Base-by-base conservation (phyloP, 2,797 vertebrate genomes). In the Decapterus maruadsi region DNA sequence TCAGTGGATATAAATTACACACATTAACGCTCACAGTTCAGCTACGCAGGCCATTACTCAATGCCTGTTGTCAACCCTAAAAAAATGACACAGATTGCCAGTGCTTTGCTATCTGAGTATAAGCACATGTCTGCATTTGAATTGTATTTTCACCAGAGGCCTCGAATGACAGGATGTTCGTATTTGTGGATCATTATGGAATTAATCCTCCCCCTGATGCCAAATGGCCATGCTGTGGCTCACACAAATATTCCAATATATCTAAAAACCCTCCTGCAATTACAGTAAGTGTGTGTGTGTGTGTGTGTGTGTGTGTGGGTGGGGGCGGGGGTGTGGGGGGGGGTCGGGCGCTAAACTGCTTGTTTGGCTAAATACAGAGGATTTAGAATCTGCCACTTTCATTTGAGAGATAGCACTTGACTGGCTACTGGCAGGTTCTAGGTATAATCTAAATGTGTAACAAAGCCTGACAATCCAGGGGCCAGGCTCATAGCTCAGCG, bases 371-470 rank as follows among this genome's bases (percentile, higher is more conserved):
- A 93, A 94, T 84, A 90, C 87, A 76, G 81, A 84, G 91, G 93
- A 95, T 93, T 94, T 93, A 75, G 61, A 94, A 92, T 90, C 75
- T 89, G 87, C 82, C 84, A 88, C 90, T 94, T 94, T 93, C 91
- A 95, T 93, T 92, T 91, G 83, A 92, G 84, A 85, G 88, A 93
- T 81, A 91, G 86, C 81, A 77, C 86, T 90, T 86, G 87, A 90
- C 87, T 90, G 89, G 85, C 77, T 78, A 80, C 90, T 87, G 90
- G 89, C 90, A 90, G 91, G 90, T 92, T 88, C 61, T 80, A 92
- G 87, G 90, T 94, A 91, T 92, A 94, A 94, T 94, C 90, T 93
- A 81, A 92, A 92, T 91, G 88, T 90, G 93, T 93, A 90, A 94
- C 90, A 94, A 94, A 93, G 89, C 91, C 90, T 86, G 88, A 94